Conservation (phyloP, 2,888 invertebrate genomes). For the Malthinus seriepunctatus region DNA sequence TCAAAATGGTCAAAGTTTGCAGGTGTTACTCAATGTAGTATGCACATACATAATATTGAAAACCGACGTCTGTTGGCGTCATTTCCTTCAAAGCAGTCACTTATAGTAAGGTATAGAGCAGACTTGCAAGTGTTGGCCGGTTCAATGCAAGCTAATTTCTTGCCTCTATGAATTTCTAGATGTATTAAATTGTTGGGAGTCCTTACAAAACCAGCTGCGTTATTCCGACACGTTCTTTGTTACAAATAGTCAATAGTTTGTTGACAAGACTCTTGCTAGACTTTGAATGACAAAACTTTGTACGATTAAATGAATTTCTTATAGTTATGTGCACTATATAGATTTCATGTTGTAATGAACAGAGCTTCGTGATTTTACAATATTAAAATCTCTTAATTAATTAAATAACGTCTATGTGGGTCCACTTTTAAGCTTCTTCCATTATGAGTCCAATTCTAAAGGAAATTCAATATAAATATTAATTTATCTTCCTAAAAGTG, state of each 20-base stretch:
- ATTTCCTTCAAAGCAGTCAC: constrained; percentile 33
- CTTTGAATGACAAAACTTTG: too few species aligned
- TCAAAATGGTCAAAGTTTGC: constrained; percentile 44
- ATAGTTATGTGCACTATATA: too few species aligned
- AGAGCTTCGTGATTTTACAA: too few species aligned
- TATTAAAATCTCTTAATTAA: too few species aligned
- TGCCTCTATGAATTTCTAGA: constrained; percentile 38
- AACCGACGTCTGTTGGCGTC: constrained; percentile 34
- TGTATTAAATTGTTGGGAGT: constrained; percentile 24
- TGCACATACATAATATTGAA: constrained; percentile 38
- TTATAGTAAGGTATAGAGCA: constrained; percentile 29
- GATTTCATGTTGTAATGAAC: too few species aligned
- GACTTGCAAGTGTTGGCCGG: constrained; percentile 35
- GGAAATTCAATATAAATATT: too few species aligned
- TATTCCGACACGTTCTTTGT: constrained; percentile 22
- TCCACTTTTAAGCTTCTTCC: too few species aligned
- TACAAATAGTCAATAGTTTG: constrained; percentile 7
- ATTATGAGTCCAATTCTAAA: too few species aligned
- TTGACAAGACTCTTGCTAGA: not conserved
- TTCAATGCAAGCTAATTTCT: constrained; percentile 40
- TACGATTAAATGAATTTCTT: too few species aligned
- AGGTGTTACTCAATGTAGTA: constrained; percentile 49
- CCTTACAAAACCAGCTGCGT: constrained; percentile 17
- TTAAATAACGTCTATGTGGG: too few species aligned
- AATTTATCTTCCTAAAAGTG: too few species aligned